Evolutionary conservation across 2,113 vertebrate species (phyloP).

Genomic region (Bufo gargarizans): DNA sequence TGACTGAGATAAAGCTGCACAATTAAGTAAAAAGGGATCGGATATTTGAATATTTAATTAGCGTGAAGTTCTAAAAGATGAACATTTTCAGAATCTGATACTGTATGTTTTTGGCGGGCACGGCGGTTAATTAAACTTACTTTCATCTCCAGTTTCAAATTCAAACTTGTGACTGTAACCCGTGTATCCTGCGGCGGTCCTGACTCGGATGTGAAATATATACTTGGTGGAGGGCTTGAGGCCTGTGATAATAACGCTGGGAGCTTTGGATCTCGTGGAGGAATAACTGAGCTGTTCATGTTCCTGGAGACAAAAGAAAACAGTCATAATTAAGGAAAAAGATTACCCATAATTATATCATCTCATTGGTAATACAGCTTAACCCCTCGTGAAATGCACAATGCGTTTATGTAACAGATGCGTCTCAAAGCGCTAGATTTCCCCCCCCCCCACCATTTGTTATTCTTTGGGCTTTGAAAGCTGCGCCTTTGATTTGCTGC

Average conservation of each 20-base stretch:
- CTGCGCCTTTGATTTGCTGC: constrained; percentile 46
- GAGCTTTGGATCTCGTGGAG: constrained; percentile 90
- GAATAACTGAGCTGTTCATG: constrained; percentile 94
- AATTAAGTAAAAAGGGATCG: background rate
- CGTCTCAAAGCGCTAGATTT: background rate
- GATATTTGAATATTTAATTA: constrained; percentile 14
- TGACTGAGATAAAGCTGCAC: background rate
- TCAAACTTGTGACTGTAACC: constrained; percentile 92
- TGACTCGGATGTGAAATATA: constrained; percentile 89
- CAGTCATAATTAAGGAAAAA: constrained; percentile 5
- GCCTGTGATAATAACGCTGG: constrained; percentile 92
- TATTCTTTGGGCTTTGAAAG: constrained; percentile 18
- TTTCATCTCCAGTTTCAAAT: constrained; percentile 93
- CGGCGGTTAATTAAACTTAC: constrained; percentile 73
- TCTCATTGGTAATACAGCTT: constrained; percentile 14
- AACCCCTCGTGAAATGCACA: constrained; percentile 47
- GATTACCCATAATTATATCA: background rate
- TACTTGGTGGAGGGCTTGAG: constrained; percentile 92
- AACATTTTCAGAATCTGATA: background rate
- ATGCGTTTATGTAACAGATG: constrained; percentile 45
- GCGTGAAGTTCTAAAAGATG: background rate
- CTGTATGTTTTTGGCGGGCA: background rate
- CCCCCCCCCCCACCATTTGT: background rate
- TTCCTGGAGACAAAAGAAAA: constrained; percentile 77
- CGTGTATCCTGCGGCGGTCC: constrained; percentile 87